Conservation (phyloP, 1,140 invertebrate species). For the Drosophila orosa region DNA sequence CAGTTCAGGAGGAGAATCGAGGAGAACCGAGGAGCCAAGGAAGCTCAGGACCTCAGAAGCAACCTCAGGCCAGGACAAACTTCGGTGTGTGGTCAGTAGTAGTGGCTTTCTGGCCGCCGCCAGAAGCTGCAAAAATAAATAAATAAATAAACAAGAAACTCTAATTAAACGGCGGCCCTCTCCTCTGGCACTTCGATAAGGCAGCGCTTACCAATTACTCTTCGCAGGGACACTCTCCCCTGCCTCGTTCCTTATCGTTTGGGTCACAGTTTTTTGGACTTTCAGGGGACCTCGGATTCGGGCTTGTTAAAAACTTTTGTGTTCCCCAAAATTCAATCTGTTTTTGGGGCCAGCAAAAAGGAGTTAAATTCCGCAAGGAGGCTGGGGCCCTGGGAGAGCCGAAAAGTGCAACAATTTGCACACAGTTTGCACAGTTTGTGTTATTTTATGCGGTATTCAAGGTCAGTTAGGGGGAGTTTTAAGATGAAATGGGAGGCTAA, state of each 20-base stretch:
- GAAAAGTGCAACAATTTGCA: constrained; percentile 55
- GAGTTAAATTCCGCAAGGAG: not conserved
- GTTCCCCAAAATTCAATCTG: constrained; percentile 73
- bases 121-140: constrained; percentile 56
- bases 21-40: not conserved
- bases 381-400: not conserved
- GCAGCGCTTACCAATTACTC: constrained; percentile 37
- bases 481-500: accelerated
- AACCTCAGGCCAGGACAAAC: constrained; percentile 12
- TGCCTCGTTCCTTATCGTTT: constrained; percentile 33
- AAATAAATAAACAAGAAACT: constrained; percentile 80
- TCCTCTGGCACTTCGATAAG: constrained; percentile 65
- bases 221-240: not conserved
- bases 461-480: constrained; percentile 29
- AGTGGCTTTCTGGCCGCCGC: too few species aligned
- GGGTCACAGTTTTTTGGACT: constrained; percentile 38
- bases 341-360: constrained; percentile 39
- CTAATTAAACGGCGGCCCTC: constrained; percentile 74
- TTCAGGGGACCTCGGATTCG: constrained; percentile 21
- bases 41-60: constrained; percentile 8
- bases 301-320: constrained; percentile 68
- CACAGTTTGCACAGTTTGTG: constrained; percentile 2
- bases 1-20: constrained; percentile 36
- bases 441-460: constrained; percentile 34
- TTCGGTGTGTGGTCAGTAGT: constrained; percentile 17